Base-by-base conservation (phyloP, 2,113 vertebrate genomes). In the Rostratula benghalensis region DNA sequence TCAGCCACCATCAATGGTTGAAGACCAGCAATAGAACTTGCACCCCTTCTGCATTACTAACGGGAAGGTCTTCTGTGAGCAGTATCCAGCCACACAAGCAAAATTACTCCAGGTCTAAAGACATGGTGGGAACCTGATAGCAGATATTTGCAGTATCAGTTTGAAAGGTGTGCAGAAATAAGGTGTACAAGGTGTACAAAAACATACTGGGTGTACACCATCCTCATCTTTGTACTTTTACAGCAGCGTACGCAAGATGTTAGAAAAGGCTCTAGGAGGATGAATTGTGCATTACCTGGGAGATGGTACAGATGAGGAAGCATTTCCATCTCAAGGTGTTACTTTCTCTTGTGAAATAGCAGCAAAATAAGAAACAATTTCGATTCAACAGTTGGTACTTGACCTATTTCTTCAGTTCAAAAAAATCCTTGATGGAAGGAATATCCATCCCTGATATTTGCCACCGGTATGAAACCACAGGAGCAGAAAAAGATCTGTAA, bases 161-260 rank as follows among this genome's bases (percentile, higher is more conserved):
- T 41, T 86, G 57, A 45, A 88, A 84, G 33, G 21, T 35, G 16
- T 48, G 23, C 30, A n/a, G n/a, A n/a, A n/a, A n/a, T n/a, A 88
- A 84, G 33, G 21, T 35, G 16, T 48, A 21, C 30, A 88, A 84
- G 33, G 21, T 35, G 16, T 48, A 21, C 30, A 61, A 53, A 70
- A 23, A 9, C 19, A 7, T 35, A 31, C 16, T n/a, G 57, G 16
- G 4, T 0, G 0, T 15, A 37, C 9, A 78, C 13, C 46, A 25
- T n/a, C 67, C 67, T 41, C 3, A 3, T 21, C 48, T 59, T 37
- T 48, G 50, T 37, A 45, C 20, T 78, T 61, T 6, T 35, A 24
- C 64, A 35, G 13, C 14, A 46, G 3, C 0, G 0, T 12, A 21
- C 53, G 13, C 33, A 84, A 89, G 37, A 77, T 7, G 37, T 17